These are phyloP conservation scores for Actenoides lindsayi DNA, from an alignment of 2,113 vertebrate genomes.

Conservation along the genomic window DNA sequence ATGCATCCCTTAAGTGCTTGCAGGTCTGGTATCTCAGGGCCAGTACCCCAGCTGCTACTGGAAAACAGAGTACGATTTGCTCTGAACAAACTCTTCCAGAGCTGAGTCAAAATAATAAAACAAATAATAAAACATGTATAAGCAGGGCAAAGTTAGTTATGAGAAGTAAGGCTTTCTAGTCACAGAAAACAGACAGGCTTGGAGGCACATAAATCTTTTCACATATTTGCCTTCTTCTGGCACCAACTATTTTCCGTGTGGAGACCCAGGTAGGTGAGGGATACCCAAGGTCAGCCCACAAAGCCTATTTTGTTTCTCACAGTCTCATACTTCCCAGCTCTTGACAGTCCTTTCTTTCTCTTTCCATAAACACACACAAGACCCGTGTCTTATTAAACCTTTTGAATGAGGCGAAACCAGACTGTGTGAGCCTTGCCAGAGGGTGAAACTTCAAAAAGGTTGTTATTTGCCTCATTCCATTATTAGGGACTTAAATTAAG, in stretches of 20 bases:
- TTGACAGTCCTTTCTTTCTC: not conserved
- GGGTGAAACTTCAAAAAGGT: conserved; percentile 3
- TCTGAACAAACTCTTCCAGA: not conserved
- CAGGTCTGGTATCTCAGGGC: not conserved
- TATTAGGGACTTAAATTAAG: not conserved
- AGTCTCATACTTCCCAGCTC: not conserved
- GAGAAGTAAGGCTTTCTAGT: not conserved
- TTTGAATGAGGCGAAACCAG: not conserved
- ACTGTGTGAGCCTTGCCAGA: not conserved
- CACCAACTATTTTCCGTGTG: not conserved
- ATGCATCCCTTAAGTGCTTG: not conserved
- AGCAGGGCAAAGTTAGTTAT: not conserved
- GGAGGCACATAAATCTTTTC: not conserved
- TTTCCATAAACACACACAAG: not conserved
- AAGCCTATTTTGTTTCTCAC: conserved; percentile 19
- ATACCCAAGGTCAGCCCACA: not conserved
- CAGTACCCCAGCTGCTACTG: not conserved
- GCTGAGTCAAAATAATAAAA: not conserved
- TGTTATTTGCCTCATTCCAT: not conserved
- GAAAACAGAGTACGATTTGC: not conserved
- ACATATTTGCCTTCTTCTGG: not conserved
- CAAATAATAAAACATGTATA: not conserved
- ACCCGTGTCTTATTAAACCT: not conserved
- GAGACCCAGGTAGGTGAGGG: not conserved
- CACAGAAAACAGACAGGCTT: not conserved